phyloP scores from a whole-genome alignment of 2,888 invertebrate species.

The Hirtodrosophila alboralis region DNA sequence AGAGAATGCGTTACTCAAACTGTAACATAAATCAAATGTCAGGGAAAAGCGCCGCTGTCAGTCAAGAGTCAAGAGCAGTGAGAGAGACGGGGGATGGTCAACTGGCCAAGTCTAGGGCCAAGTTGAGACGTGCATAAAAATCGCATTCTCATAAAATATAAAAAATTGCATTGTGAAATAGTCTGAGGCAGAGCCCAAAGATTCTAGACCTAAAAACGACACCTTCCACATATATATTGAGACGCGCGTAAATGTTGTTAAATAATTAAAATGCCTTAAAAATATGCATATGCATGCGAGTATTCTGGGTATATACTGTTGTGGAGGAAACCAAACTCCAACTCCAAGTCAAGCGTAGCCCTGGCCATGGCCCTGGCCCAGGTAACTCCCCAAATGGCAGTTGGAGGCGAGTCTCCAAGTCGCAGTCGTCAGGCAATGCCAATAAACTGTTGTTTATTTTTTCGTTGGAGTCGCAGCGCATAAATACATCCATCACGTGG shows the following conservation, averaged over 20 bases:
- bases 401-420: slow-evolving; percentile 17
- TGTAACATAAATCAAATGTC: slow-evolving; percentile 60
- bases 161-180: slow-evolving; percentile 45
- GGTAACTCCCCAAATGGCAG: slow-evolving; percentile 9
- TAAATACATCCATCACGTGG: slow-evolving; percentile 72
- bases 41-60: slow-evolving; percentile 61
- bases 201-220: slow-evolving; percentile 67
- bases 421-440: slow-evolving; percentile 52
- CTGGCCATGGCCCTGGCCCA: too few species aligned
- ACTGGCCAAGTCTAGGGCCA: slow-evolving; percentile 19
- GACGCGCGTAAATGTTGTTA: slow-evolving; percentile 67
- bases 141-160: slow-evolving; percentile 57
- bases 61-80: too few species aligned
- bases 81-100: slow-evolving; percentile 9
- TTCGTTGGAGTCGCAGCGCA: slow-evolving; percentile 65
- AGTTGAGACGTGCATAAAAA: slow-evolving; percentile 58
- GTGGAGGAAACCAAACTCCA: background rate
- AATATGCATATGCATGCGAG: slow-evolving; percentile 17
- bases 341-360: too few species aligned
- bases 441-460: slow-evolving; percentile 77
- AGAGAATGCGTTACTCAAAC: slow-evolving; percentile 51
- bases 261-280: slow-evolving; percentile 73
- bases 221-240: slow-evolving; percentile 40
- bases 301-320: slow-evolving; percentile 6
- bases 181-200: slow-evolving; percentile 30